Conservation (phyloP, 1,140 invertebrate species). For the Chionoecetes opilio region DNA sequence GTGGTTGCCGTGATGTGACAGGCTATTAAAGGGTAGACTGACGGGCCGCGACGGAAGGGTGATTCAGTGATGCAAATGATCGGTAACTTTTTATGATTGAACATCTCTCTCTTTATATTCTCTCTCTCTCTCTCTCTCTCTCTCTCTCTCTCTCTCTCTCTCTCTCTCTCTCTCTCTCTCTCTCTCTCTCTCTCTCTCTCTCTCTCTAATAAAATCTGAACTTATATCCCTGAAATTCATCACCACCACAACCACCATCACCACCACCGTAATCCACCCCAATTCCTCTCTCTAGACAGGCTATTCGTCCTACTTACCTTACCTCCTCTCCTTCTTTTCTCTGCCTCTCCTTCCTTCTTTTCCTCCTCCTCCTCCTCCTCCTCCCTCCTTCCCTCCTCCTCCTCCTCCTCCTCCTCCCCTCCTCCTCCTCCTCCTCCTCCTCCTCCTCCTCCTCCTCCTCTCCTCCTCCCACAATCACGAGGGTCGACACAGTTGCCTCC, state of each 20-base stretch:
- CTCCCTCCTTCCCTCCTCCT: neutral
- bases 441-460: neutral
- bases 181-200: constrained; percentile 19
- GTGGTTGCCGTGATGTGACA: too few species aligned
- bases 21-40: neutral
- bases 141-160: too few species aligned
- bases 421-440: neutral
- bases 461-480: neutral
- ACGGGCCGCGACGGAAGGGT: neutral
- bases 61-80: neutral
- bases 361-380: neutral
- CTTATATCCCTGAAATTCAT: neutral
- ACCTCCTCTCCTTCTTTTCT: too few species aligned
- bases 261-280: too few species aligned
- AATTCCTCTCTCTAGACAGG: too few species aligned
- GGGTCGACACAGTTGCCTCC: neutral
- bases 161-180: constrained; percentile 2
- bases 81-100: neutral
- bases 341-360: neutral
- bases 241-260: neutral
- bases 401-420: neutral
- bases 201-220: neutral
- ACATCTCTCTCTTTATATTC: neutral
- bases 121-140: too few species aligned
- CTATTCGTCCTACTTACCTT: too few species aligned